phyloP scores from a whole-genome alignment of 2,113 vertebrate genomes.

The Tachycineta bicolor region DNA sequence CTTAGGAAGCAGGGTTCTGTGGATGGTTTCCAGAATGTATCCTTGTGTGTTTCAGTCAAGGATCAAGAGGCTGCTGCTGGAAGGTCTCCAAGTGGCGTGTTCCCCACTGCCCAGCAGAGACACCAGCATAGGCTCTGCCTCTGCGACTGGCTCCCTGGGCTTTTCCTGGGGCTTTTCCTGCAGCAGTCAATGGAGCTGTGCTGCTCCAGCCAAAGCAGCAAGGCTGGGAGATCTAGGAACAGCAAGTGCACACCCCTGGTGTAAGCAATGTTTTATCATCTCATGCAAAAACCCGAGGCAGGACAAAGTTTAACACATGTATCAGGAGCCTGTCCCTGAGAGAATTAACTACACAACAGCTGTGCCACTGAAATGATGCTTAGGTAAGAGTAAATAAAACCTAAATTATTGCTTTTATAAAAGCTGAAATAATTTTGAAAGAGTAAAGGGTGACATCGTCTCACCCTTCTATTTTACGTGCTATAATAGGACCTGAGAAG shows the following conservation, averaged over 20 bases:
- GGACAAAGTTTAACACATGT: rapidly evolving
- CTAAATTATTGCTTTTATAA: background rate
- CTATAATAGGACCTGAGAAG: background rate
- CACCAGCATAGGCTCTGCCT: background rate
- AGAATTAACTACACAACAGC: background rate
- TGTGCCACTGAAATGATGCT: background rate
- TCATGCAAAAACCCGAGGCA: background rate
- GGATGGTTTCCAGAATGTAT: background rate
- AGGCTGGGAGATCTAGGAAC: background rate
- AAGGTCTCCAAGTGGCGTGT: background rate
- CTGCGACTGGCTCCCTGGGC: background rate
- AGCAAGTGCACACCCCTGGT: background rate
- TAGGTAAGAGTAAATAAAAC: background rate
- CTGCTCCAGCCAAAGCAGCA: background rate
- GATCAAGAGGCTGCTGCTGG: background rate
- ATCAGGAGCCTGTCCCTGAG: background rate
- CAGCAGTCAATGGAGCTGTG: rapidly evolving
- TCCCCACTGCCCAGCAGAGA: background rate
- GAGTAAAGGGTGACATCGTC: too few species aligned
- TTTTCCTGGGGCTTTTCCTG: background rate
- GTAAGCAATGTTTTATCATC: background rate
- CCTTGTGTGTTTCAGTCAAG: background rate
- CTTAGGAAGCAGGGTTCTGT: background rate
- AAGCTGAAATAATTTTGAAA: background rate
- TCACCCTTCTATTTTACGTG: background rate